Evolutionary conservation across 2,113 vertebrate species (phyloP), one percentile per base, ranked within the genome.

Genomic region (Calonectris borealis): DNA sequence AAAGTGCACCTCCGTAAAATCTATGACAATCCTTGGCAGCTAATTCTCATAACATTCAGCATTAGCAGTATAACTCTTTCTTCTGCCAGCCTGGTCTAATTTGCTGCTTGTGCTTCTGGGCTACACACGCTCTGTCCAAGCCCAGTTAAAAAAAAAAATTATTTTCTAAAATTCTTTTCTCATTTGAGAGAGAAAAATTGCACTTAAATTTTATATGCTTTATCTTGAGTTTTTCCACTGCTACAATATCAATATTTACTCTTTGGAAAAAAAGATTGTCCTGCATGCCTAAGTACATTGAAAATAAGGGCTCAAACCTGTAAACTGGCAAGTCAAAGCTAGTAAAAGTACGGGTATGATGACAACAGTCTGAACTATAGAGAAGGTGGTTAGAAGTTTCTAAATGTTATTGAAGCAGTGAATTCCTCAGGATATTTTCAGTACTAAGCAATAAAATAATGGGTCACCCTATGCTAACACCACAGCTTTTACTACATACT

Each of bases 301-400:
- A 68, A 86, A 86, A 90, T 51, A 64, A 48, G 16, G 18, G 13
- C 6, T 71, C 49, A 32, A 42, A 32, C 2, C 1, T 21, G 11
- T 36, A 13, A 77, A 57, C 1, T 9, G 5, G 2, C 4, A 61
- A 17, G 10, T 1, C 4, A 60, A 51, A 83, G 6, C 2, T 24
- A 46, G 2, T 38, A 20, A 42, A 46, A 54, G 2, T 22, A 6
- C 8, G 16, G 1, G 1, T 32, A 9, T 42, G 16, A 54, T 27
- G 52, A 31, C 22, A 79, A 36, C 1, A 11, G 17, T 16, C 27
- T 60, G 55, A 87, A 55, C 48, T 38, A 8, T 1, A 42, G 16
- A 61, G 40, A 65, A 49, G 2, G 8, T 36, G 5, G 13, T 49
- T 58, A n/a, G 8, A 66, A 58, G 4, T 27, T 95, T 55, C 76